A percentile compares a stretch with the other conserved stretches of the same genome.
phyloP scores from a whole-genome alignment of 1,140 invertebrate species.

The Maconellicoccus hirsutus region DNA sequence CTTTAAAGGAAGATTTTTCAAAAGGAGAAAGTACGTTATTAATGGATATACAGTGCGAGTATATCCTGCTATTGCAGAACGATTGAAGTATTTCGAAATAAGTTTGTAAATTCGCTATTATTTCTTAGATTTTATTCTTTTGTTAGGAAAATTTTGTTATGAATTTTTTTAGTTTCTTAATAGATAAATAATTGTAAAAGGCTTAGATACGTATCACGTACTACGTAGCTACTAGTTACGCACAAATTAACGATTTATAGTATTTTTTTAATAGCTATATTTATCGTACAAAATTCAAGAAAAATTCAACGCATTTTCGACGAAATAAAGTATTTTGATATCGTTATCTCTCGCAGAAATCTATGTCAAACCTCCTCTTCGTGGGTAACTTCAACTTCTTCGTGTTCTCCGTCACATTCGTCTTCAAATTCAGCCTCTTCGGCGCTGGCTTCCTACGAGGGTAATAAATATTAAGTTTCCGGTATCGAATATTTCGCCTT shows the following conservation, averaged over 20 bases:
- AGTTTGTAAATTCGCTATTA: background rate
- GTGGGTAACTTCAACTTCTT: constrained; percentile 24
- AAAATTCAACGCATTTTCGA: too few relatives aligned
- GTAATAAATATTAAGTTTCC: background rate
- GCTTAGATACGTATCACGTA: too few relatives aligned
- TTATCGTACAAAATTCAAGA: too few relatives aligned
- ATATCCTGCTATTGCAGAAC: background rate
- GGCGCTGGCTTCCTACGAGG: constrained; percentile 47
- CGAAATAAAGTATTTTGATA: too few relatives aligned
- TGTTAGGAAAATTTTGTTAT: too few relatives aligned
- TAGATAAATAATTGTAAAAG: too few relatives aligned
- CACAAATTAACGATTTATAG: too few relatives aligned
- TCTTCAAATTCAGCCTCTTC: constrained; percentile 42
- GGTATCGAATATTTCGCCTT: background rate
- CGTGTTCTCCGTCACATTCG: constrained; percentile 31
- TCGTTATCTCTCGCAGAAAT: too few relatives aligned
- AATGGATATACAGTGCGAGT: background rate
- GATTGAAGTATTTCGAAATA: background rate
- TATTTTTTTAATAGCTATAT: too few relatives aligned
- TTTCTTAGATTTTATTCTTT: too few relatives aligned
- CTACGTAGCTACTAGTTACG: too few relatives aligned
- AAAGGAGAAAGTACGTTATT: background rate
- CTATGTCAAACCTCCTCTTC: background rate
- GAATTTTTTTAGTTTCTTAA: too few relatives aligned
- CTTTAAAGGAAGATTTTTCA: background rate